phyloP scores from a whole-genome alignment of 2,113 vertebrate genomes.

The Probosciger aterrimus region DNA sequence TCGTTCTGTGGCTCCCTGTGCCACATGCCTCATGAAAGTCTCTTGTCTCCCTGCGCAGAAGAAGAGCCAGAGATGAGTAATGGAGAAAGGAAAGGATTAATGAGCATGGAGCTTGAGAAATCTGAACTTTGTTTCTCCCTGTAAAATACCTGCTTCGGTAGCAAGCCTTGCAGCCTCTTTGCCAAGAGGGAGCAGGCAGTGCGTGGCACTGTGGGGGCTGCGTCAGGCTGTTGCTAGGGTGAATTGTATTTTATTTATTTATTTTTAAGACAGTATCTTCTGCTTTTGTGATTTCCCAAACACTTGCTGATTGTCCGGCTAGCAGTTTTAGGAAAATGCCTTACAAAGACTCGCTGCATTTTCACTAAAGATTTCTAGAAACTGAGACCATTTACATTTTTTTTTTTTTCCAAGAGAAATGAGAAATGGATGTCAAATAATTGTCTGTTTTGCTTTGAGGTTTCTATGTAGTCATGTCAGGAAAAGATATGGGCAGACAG shows the following conservation, averaged over 20 bases:
- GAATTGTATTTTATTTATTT: neutral
- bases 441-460: neutral
- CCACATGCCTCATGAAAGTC: fast-evolving
- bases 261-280: neutral
- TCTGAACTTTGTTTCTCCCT: neutral
- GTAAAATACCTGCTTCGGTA: neutral
- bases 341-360: neutral
- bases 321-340: neutral
- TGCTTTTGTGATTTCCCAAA: neutral
- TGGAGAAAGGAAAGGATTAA: neutral
- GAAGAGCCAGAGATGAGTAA: neutral
- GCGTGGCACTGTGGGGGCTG: neutral
- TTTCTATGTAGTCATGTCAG: neutral
- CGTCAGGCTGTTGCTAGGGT: neutral
- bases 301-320: neutral
- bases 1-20: fast-evolving
- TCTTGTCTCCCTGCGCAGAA: neutral
- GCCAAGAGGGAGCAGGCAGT: neutral
- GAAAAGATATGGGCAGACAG: neutral
- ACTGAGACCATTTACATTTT: neutral
- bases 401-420: neutral
- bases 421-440: neutral
- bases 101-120: neutral
- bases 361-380: neutral
- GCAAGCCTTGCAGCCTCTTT: neutral